Evolutionary conservation across 2,888 invertebrate genomes (phyloP), one percentile per base, ranked within the genome.

Genomic region (Ormyrus pomaceus): DNA sequence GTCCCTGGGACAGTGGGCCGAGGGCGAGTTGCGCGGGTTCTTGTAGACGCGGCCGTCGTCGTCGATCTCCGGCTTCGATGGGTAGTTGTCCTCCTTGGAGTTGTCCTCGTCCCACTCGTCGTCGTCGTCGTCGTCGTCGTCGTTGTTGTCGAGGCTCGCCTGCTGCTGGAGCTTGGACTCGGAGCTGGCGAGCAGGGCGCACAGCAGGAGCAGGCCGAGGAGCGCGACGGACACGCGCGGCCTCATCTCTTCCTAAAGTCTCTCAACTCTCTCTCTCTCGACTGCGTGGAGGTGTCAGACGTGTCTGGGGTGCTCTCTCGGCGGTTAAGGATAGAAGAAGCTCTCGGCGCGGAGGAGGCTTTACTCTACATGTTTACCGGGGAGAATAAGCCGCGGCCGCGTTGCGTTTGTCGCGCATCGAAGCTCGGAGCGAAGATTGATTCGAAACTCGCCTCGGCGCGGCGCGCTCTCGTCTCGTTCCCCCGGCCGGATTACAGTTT

Each of bases 1-100:
- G 88, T 97, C 96, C 55, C 97, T 91, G 0, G 97, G 97, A 86
- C 97, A 97, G 86, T 95, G 93, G 0, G 95, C 95, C 8, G 96
- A 96, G 6, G 97, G 97, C 0, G 96, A 96, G 90, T 97, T 97
- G 84, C 97, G 92, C 0, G 97, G 97, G 91, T 97, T 97, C 91
- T 97, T 97, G 91, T 96, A 97, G 66, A 96, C 93, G 55, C 95
- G 92, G 2, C 96, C 95, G 87, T 96, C 96, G 86, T 96, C 96
- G 83, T 96, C 95, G 2, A 94, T 94, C 86, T 94, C 94, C 1
- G 93, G 88, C 46, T 90, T 91, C 6, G 85, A 79, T 1, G 86
- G 86, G 61, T 85, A 86, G 34, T 85, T 87, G 46, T 88, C 89
- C 74, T 90, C 91, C 53, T 91, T 91, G 56, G 91, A 91, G 4